These are phyloP conservation scores for Loxodonta africana DNA, from an alignment of 2,113 vertebrate genomes.

Conservation along the genomic window DNA sequence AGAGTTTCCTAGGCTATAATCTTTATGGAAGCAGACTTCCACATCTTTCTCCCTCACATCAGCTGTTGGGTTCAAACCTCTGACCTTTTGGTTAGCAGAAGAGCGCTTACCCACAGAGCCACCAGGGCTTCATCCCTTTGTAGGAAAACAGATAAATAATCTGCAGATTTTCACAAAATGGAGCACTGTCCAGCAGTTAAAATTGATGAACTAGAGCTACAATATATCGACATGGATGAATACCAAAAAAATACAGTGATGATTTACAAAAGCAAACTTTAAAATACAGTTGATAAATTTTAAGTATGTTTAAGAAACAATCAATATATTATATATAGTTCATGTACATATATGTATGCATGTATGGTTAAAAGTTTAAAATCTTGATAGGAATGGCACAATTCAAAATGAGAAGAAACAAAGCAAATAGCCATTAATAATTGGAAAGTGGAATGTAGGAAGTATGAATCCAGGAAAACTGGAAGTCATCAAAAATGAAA, in stretches of 20 bases:
- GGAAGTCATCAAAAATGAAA: no score
- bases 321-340: neutral
- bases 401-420: no score
- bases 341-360: neutral
- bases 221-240: neutral
- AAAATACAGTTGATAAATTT: neutral
- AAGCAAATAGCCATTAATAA: no score
- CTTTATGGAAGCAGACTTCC: no score
- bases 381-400: no score
- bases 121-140: neutral
- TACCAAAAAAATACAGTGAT: neutral
- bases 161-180: conserved; percentile 6
- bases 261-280: neutral
- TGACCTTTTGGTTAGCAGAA: neutral
- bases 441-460: no score
- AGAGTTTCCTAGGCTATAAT: neutral
- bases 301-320: conserved; percentile 21
- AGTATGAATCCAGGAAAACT: no score
- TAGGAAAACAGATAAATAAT: neutral
- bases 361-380: no score
- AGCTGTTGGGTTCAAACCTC: neutral
- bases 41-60: neutral
- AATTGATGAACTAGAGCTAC: neutral
- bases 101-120: neutral
- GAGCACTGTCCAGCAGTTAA: neutral